Conservation (phyloP, 1,140 invertebrate genomes). For the Matsumurasca onukii region DNA sequence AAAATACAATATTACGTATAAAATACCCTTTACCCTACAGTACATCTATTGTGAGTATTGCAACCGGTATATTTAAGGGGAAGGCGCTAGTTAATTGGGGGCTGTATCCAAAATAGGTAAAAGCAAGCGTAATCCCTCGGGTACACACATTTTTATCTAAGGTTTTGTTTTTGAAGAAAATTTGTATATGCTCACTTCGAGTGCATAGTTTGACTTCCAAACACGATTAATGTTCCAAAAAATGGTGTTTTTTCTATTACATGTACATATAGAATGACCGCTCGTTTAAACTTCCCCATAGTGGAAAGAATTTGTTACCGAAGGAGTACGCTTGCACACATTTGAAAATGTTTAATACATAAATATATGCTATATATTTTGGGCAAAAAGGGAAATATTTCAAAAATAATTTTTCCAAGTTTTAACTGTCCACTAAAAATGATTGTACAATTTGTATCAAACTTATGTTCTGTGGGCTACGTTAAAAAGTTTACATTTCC, state of each 20-base stretch:
- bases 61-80: conserved; percentile 9
- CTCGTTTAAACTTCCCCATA: too few relatives aligned
- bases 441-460: conserved; percentile 26
- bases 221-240: too few relatives aligned
- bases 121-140: too few relatives aligned
- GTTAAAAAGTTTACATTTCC: not conserved
- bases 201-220: too few relatives aligned
- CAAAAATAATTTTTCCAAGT: conserved; percentile 7
- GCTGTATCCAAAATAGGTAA: conserved; percentile 20
- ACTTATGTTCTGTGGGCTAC: conserved; percentile 4
- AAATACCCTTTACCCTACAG: conserved; percentile 42
- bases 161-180: too few relatives aligned
- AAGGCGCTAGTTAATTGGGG: conserved; percentile 18
- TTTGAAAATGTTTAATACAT: conserved; percentile 23
- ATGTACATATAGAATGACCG: too few relatives aligned
- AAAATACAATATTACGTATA: conserved; percentile 42
- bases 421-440: conserved; percentile 24
- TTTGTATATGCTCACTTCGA: too few relatives aligned
- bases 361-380: conserved; percentile 20
- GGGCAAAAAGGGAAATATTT: conserved; percentile 9
- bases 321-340: conserved; percentile 7
- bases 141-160: too few relatives aligned
- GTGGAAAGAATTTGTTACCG: too few relatives aligned
- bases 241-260: too few relatives aligned
- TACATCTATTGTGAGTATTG: conserved; percentile 34